phyloP scores from a whole-genome alignment of 2,888 invertebrate species.

The Lasioglossum figueresi region DNA sequence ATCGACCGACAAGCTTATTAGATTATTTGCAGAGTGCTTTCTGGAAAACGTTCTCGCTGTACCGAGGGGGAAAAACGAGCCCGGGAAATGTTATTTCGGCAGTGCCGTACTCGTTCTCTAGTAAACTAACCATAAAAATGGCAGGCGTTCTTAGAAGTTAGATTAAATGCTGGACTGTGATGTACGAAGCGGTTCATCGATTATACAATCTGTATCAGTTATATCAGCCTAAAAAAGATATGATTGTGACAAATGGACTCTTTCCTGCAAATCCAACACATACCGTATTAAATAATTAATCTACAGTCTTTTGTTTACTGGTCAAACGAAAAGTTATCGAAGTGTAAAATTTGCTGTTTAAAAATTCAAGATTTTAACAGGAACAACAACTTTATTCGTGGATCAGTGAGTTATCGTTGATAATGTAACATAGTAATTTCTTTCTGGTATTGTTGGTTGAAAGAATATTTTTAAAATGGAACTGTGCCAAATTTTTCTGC shows the following conservation, averaged over 20 bases:
- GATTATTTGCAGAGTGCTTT: slow-evolving; percentile 37
- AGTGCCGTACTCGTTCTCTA: not conserved
- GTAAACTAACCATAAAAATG: not conserved
- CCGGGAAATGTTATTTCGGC: not conserved
- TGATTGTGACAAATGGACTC: not conserved
- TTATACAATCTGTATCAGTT: not conserved
- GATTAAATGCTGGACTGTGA: not conserved
- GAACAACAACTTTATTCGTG: not conserved
- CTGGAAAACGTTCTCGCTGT: not conserved
- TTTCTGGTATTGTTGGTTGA: not conserved
- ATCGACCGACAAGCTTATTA: slow-evolving; percentile 40
- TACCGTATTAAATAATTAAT: not conserved
- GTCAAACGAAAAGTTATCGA: too few species aligned
- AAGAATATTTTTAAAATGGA: not conserved
- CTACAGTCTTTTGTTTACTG: not conserved
- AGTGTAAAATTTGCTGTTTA: not conserved
- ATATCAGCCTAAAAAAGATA: not conserved
- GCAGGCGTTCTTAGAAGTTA: not conserved
- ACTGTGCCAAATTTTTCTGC: not conserved
- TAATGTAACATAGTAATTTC: not conserved
- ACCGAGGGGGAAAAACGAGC: not conserved
- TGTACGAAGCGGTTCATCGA: not conserved
- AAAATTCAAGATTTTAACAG: not conserved
- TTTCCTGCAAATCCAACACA: not conserved
- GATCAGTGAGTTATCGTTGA: too few species aligned